Evolutionary conservation across 1,140 invertebrate species (phyloP), one percentile per base, ranked within the genome.

Genomic region (Tyrophagus putrescentiae): DNA sequence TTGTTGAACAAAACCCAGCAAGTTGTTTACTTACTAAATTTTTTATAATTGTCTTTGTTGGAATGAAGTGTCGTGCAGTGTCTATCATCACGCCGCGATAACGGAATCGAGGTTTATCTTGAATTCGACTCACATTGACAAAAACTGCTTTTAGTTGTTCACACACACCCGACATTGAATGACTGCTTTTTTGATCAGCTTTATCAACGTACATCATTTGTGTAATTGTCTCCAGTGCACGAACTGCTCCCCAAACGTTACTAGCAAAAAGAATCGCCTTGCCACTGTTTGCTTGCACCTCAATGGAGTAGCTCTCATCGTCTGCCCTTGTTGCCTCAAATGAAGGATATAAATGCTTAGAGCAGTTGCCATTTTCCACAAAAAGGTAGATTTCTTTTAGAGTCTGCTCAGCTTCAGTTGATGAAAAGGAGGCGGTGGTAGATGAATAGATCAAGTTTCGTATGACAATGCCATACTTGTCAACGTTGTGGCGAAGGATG

Each of bases 51-150:
- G 77, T 78, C 2, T 67, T 54, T 1, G 85, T 62, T 0, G 83
- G 77, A 6, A 87, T 71, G 71, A 78, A 93, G 72, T 93, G 88
- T 6, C 89, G 75, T 1, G 84, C 78, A 1, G 87, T 89, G 68
- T 91, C 89, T 21, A 93, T 65, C n/a, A 93, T 69, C 9, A 92
- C 70, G 1, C 87, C 87, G 44, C 89, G 77, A 68, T 87, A 82
- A 1, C 74, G 42, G 62, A 87, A 85, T 63, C 80, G 72, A 0
- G 88, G 87, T 23, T 72, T 78, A 69, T 92, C 87, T 31, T 68
- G 44, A 31, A 87, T 81, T 1, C 64, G 67, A 25, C 81, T 81
- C 7, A 69, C 68, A 62, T 75, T 75, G 2, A 78, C 66, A 39
- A 69, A 48, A 9, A 31, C 11, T 25, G 39, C 33, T 4, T 16